Evolutionary conservation across 2,888 invertebrate species (phyloP).

Genomic region (Cerceris ruficornis): DNA sequence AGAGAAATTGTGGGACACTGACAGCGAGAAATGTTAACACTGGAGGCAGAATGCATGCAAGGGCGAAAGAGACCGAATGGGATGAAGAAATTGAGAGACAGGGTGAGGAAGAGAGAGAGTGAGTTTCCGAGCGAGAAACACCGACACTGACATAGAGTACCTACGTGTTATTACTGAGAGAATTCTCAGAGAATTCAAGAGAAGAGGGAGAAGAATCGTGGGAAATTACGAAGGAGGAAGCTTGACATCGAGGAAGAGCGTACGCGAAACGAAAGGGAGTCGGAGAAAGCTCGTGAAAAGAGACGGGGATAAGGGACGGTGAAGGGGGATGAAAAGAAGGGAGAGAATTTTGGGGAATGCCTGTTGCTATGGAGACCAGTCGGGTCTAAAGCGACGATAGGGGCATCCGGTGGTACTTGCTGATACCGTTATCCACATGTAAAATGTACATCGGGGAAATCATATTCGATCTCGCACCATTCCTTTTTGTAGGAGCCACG

Average conservation of each 20-base stretch:
- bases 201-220: slow-evolving; percentile 20
- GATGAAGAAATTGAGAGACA: slow-evolving; percentile 31
- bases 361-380: slow-evolving; percentile 81
- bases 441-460: slow-evolving; percentile 51
- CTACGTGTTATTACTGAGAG: neutral
- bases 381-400: slow-evolving; percentile 78
- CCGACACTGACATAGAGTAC: neutral
- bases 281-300: slow-evolving; percentile 1
- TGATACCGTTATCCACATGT: slow-evolving; percentile 68
- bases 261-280: slow-evolving; percentile 1
- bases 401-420: slow-evolving; percentile 66
- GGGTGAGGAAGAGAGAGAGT: slow-evolving; percentile 29
- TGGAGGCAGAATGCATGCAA: slow-evolving; percentile 18
- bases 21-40: slow-evolving; percentile 36
- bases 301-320: slow-evolving; percentile 4
- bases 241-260: neutral
- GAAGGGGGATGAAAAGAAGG: slow-evolving; percentile 31
- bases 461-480: slow-evolving; percentile 41
- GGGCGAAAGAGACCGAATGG: slow-evolving; percentile 12
- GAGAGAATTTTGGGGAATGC: slow-evolving; percentile 78
- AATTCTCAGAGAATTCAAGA: slow-evolving; percentile 6
- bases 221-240: slow-evolving; percentile 31
- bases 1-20: slow-evolving; percentile 35
- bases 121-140: slow-evolving; percentile 22
- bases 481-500: slow-evolving; percentile 5